Evolutionary conservation across 2,113 vertebrate species (phyloP).

Genomic region (Pipra filicauda): DNA sequence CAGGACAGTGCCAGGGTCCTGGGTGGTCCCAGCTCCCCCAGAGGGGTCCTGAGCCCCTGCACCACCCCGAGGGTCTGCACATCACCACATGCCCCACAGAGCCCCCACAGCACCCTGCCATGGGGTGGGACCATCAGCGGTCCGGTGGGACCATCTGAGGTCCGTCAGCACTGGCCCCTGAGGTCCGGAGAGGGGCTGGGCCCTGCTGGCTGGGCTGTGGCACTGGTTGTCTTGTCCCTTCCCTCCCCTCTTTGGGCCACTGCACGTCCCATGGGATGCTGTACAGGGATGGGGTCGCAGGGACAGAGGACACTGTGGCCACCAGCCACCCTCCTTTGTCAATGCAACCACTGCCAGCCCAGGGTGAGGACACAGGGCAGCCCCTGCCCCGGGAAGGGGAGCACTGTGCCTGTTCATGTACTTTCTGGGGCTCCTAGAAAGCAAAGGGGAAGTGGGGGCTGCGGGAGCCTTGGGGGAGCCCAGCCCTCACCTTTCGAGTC

Average conservation of each 20-base stretch:
- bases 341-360: accelerated
- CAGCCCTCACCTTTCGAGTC: neutral
- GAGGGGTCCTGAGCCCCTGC: neutral
- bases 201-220: neutral
- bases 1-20: accelerated
- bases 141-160: too few species aligned
- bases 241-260: neutral
- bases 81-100: accelerated
- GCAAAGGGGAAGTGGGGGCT: neutral
- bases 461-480: neutral
- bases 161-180: accelerated
- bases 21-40: neutral
- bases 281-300: accelerated
- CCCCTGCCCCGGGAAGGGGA: neutral
- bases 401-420: neutral
- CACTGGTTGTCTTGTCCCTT: accelerated
- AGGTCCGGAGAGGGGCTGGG: neutral
- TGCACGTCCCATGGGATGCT: accelerated
- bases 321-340: neutral
- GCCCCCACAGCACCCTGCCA: accelerated
- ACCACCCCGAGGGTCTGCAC: neutral
- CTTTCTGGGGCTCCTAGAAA: constrained; percentile 43
- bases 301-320: neutral
- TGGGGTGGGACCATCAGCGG: accelerated
- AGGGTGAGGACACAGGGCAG: accelerated